Base-by-base conservation (phyloP, 2,888 invertebrate species). In the Timema podura region DNA sequence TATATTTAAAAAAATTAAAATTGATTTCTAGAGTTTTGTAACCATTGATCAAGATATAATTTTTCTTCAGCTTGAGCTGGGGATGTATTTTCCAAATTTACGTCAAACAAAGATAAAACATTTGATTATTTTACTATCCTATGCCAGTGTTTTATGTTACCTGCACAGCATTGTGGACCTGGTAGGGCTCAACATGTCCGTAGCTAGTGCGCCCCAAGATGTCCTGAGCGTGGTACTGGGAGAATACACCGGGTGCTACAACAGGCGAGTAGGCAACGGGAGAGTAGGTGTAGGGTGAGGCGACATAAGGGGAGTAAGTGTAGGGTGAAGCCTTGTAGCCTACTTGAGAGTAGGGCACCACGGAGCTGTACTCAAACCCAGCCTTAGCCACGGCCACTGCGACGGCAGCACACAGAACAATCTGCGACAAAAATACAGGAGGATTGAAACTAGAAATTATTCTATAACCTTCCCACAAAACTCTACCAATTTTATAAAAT, bases 331-430 rank as follows among this genome's bases (percentile, higher is more conserved):
- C 69, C 65, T 72, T 71, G 70, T 67, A 44, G 49, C 44, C 46
- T 30, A 10, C 44, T 51, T 57, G 64, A 16, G 48, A 10, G 5
- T 51, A 64, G 9, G 13, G 49, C 16, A 51, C 64, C n/a, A 47
- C 9, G 13, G 68, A 48, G 13, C 68, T 46, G 16, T 47, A 54
- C 2, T 15, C 71, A 44, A 65, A 16, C 51, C 76, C 76, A 66
- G 77, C 77, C 69, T 76, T 76, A 73, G 79, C 78, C 68, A 74
- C 74, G 71, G 77, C 78, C 67, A 77, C 77, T 69, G 81, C 81
- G 76, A 80, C 75, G 78, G 85, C 80, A 82, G 85, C 83, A 80
- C 83, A 82, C 81, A 86, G 82, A 78, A 85, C 84, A 82, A 85
- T 85, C 86, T 86, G 82, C 6, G 51, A 68, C 0, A 49, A 3